These are phyloP conservation scores for Drosophila stalkeri DNA, from an alignment of 2,888 invertebrate genomes.

Conservation along the genomic window DNA sequence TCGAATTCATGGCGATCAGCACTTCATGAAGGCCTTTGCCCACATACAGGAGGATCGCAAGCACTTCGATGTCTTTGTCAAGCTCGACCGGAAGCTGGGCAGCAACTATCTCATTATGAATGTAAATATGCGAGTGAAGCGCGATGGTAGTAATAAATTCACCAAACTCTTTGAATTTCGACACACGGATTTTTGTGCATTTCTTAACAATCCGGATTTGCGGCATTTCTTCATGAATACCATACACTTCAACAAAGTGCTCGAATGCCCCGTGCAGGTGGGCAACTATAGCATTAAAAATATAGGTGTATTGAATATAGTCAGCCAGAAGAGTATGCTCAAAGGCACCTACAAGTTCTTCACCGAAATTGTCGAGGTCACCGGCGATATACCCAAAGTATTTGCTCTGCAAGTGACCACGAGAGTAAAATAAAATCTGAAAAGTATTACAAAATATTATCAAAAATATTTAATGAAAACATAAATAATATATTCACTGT, in stretches of 20 bases:
- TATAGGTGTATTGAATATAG: conserved; percentile 34
- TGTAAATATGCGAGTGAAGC: conserved; percentile 40
- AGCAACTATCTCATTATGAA: conserved; percentile 68
- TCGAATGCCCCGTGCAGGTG: conserved; percentile 54
- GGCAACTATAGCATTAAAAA: conserved; percentile 56
- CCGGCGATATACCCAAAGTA: conserved; percentile 59
- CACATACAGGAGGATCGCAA: conserved; percentile 38
- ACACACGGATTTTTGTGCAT: conserved; percentile 60
- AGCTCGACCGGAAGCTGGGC: conserved; percentile 46
- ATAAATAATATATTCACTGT: neutral
- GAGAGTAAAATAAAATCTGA: conserved; percentile 15
- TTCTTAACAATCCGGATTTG: conserved; percentile 45
- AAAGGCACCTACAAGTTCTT: conserved; percentile 63
- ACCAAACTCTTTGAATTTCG: conserved; percentile 44
- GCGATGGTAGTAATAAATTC: conserved; percentile 2
- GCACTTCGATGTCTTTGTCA: conserved; percentile 46
- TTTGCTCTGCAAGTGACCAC: conserved; percentile 67
- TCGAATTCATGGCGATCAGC: conserved; percentile 38
- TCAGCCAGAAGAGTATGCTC: conserved; percentile 37
- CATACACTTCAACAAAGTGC: conserved; percentile 24
- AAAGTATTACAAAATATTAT: neutral
- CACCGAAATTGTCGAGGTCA: conserved; percentile 58
- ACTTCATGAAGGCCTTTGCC: conserved; percentile 42
- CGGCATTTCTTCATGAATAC: conserved; percentile 49
- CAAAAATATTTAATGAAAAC: neutral